phyloP scores from a whole-genome alignment of 2,797 vertebrate genomes.

The Paguma larvata region DNA sequence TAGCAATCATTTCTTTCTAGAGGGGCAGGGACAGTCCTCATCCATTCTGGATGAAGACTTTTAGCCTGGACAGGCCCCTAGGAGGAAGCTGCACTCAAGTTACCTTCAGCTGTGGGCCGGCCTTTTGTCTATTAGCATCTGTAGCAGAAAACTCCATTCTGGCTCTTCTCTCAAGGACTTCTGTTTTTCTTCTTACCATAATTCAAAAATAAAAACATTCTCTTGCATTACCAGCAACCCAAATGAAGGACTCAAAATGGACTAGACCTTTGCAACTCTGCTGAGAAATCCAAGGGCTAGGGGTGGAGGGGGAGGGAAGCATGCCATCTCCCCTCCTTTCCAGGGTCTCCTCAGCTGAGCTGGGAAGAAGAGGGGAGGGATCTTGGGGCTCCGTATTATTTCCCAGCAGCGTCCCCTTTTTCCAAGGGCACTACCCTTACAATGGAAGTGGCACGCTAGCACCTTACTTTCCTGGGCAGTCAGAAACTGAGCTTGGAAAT shows the following conservation, averaged over 20 bases:
- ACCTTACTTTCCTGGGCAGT: not conserved
- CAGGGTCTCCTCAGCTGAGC: not conserved
- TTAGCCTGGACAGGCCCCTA: slow-evolving; percentile 3
- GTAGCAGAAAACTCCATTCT: slow-evolving; percentile 70
- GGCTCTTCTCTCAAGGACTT: slow-evolving; percentile 78
- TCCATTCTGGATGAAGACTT: not conserved
- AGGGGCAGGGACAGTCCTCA: not conserved
- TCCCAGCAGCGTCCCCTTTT: not conserved
- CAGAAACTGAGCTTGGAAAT: slow-evolving; percentile 52
- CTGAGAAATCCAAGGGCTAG: slow-evolving; percentile 36
- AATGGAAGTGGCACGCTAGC: not conserved
- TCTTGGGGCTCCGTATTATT: slow-evolving; percentile 37
- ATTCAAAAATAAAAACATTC: slow-evolving; percentile 72
- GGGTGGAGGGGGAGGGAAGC: not conserved
- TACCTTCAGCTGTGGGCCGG: slow-evolving; percentile 48
- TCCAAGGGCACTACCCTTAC: not conserved
- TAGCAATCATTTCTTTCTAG: slow-evolving; percentile 2
- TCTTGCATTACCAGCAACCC: slow-evolving; percentile 68
- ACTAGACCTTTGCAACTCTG: slow-evolving; percentile 48
- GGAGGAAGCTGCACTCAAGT: slow-evolving; percentile 48
- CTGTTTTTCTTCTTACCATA: slow-evolving; percentile 75
- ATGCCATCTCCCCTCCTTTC: not conserved
- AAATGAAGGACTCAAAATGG: slow-evolving; percentile 51
- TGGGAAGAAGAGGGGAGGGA: not conserved
- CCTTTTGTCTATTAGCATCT: slow-evolving; percentile 70